Percentiles rank a stretch among this genome's conserved stretches.
Conservation (phyloP, 2,888 invertebrate genomes). For the Corythucha ciliata region DNA sequence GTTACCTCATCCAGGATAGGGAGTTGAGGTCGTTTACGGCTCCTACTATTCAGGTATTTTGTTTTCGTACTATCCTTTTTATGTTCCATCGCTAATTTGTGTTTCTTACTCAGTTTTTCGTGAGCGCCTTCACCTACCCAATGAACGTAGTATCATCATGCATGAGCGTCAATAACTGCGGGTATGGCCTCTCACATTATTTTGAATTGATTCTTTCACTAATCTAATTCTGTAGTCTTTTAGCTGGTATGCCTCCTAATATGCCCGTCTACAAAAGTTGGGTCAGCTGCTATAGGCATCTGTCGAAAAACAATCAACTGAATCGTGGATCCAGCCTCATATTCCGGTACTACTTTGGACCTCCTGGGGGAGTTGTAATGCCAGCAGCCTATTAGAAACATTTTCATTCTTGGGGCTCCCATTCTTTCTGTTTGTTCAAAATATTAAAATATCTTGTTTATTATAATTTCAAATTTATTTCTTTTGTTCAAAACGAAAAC, state of each 20-base stretch:
- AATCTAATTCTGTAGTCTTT: conserved; percentile 47
- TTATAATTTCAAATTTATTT: no score
- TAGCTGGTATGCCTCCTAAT: conserved; percentile 70
- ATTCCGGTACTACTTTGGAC: conserved; percentile 16
- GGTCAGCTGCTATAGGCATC: conserved; percentile 74
- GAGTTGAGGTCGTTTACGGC: conserved; percentile 40
- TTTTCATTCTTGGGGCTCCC: no score
- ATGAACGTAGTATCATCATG: conserved; percentile 84
- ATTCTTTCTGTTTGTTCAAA: no score
- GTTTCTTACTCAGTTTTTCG: conserved; percentile 52
- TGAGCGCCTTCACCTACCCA: conserved; percentile 82
- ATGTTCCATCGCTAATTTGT: no score
- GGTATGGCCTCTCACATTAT: conserved; percentile 42
- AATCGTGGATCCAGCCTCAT: conserved; percentile 13
- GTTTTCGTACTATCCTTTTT: no score
- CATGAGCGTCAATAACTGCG: conserved; percentile 75
- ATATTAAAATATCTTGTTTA: no score
- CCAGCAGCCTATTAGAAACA: conserved; percentile 5
- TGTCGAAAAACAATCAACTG: conserved; percentile 39
- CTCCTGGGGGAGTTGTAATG: conserved; percentile 1
- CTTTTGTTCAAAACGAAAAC: no score
- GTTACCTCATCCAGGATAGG: conserved; percentile 66
- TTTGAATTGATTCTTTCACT: background rate
- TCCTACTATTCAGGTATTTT: conserved; percentile 24
- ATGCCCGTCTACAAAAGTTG: conserved; percentile 73